Conservation (phyloP, 2,113 vertebrate species). For the Bostrychus sinensis region DNA sequence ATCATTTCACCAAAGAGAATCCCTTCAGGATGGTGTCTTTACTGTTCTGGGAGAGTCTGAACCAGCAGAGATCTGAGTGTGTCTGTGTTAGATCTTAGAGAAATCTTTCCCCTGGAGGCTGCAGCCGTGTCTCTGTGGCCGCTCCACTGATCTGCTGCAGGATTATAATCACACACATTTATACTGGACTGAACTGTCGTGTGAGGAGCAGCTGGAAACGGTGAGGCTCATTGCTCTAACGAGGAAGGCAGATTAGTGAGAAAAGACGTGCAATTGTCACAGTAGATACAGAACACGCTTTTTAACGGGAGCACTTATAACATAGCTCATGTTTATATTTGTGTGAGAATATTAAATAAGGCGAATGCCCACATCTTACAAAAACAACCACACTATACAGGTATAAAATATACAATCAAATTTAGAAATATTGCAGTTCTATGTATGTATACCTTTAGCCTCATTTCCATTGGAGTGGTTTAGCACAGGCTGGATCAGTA, state of each 20-base stretch:
- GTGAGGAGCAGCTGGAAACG: neutral
- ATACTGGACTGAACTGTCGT: neutral
- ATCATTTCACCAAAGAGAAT: neutral
- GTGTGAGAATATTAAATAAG: too few relatives aligned
- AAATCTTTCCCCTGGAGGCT: neutral
- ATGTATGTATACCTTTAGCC: too few relatives aligned
- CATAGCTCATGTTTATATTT: too few relatives aligned
- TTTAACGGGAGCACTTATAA: too few relatives aligned
- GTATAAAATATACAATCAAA: too few relatives aligned
- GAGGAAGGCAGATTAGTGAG: neutral
- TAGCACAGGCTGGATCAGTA: too few relatives aligned
- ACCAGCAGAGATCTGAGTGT: neutral
- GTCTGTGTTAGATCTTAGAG: neutral
- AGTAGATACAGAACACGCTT: too few relatives aligned
- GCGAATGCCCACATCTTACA: too few relatives aligned
- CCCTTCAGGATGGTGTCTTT: neutral
- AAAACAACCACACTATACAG: too few relatives aligned
- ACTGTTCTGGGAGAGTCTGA: neutral
- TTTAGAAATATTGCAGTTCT: too few relatives aligned
- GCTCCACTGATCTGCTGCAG: neutral
- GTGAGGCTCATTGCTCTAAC: neutral
- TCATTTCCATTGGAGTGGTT: too few relatives aligned
- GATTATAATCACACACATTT: neutral
- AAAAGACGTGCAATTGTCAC: neutral
- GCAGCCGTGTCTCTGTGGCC: neutral